Evolutionary conservation across 2,113 vertebrate species (phyloP).

Genomic region (Lepus timidus): DNA sequence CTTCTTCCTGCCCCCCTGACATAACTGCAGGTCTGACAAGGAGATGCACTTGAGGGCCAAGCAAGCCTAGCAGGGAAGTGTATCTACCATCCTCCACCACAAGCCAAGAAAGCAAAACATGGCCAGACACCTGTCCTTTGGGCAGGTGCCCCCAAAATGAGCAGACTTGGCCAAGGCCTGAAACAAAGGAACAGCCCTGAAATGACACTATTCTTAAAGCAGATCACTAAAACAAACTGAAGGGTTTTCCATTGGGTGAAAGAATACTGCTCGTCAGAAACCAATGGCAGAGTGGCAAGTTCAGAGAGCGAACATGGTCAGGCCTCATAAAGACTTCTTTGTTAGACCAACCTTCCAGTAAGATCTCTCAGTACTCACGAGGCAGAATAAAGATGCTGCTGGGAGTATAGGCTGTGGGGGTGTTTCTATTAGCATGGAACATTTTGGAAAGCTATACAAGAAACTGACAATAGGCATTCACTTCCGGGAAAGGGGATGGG

Average conservation of each 20-base stretch:
- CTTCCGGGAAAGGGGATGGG: not conserved
- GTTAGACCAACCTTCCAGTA: constrained; percentile 38
- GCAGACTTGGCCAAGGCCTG: not conserved
- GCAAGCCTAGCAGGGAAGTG: not conserved
- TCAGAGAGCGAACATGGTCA: not conserved
- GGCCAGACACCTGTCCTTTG: not conserved
- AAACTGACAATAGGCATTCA: not conserved
- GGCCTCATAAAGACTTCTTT: not conserved
- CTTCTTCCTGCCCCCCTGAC: not conserved
- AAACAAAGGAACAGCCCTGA: not conserved
- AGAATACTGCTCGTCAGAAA: constrained; percentile 13
- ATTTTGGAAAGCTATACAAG: constrained; percentile 18
- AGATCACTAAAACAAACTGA: constrained; percentile 17
- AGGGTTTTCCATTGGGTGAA: not conserved
- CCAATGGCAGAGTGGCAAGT: not conserved
- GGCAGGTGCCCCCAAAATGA: not conserved
- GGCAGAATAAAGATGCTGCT: not conserved
- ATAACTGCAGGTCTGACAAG: not conserved
- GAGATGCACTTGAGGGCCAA: not conserved
- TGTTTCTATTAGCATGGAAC: not conserved
- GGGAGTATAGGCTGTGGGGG: not conserved
- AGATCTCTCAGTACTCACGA: constrained; percentile 21
- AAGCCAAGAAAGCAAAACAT: not conserved
- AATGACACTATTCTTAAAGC: not conserved
- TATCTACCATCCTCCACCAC: not conserved